phyloP scores from a whole-genome alignment of 2,797 vertebrate genomes.

The Stomatorhinus walkeri region DNA sequence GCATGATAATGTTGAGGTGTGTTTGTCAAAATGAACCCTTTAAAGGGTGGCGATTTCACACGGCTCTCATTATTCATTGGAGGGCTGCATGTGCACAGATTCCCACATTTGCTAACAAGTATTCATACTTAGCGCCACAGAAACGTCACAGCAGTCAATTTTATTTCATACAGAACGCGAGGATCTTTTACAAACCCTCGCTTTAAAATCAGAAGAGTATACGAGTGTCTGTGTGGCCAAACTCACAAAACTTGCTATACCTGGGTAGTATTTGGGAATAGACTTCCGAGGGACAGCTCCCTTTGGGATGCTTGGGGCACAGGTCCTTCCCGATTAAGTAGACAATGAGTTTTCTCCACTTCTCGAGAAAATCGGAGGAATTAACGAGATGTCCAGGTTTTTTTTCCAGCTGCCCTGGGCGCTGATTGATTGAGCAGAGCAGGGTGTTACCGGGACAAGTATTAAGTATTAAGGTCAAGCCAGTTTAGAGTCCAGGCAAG shows the following conservation, averaged over 20 bases:
- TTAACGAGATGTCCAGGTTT: background rate
- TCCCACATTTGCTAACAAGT: background rate
- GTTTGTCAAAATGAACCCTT: background rate
- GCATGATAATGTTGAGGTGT: background rate
- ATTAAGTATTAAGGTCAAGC: constrained; percentile 14
- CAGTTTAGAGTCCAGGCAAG: background rate
- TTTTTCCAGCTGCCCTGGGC: background rate
- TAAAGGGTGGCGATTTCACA: background rate
- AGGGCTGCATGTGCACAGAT: background rate
- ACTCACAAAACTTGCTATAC: background rate
- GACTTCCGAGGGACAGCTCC: background rate
- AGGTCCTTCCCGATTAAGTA: background rate
- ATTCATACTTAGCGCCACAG: background rate
- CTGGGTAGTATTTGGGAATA: background rate
- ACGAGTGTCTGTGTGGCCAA: background rate
- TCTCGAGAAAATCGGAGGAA: background rate
- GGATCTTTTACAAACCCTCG: background rate
- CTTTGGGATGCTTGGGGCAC: background rate
- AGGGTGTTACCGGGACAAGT: background rate
- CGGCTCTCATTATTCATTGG: background rate
- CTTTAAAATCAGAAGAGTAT: background rate
- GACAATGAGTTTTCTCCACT: background rate
- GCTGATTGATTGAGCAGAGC: background rate
- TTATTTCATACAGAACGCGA: background rate
- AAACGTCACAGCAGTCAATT: background rate